phyloP scores from a whole-genome alignment of 2,113 vertebrate genomes.

The Callithrix jacchus region DNA sequence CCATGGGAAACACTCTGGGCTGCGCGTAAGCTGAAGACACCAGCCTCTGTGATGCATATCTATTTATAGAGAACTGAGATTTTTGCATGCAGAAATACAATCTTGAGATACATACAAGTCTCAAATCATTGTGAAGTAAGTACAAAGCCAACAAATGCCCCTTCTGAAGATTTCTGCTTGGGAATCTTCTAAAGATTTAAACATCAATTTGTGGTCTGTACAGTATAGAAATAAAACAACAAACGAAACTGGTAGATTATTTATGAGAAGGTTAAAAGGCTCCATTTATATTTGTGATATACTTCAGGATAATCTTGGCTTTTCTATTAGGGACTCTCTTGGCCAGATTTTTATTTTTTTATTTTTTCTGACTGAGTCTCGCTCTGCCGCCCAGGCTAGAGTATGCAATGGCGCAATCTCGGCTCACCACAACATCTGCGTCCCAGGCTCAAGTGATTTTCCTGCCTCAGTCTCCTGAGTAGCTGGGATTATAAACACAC shows the following conservation, averaged over 20 bases:
- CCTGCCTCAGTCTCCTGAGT: too few relatives aligned
- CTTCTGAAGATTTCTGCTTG: neutral
- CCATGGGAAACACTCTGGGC: neutral
- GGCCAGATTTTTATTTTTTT: too few relatives aligned
- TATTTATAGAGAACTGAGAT: slow-evolving; percentile 29
- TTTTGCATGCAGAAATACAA: neutral
- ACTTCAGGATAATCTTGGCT: neutral
- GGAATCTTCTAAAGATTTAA: neutral
- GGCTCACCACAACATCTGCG: too few relatives aligned
- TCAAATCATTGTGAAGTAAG: neutral
- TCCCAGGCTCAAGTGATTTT: too few relatives aligned
- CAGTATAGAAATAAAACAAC: neutral
- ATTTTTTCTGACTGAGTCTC: too few relatives aligned
- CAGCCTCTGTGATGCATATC: neutral
- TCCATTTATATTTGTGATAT: neutral
- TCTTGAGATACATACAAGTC: neutral
- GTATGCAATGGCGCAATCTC: too few relatives aligned
- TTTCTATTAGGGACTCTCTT: neutral
- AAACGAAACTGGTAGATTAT: neutral
- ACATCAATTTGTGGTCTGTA: neutral
- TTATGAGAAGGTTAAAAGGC: neutral
- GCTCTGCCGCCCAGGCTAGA: too few relatives aligned
- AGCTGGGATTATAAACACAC: too few relatives aligned
- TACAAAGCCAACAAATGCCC: neutral
- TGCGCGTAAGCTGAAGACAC: neutral